phyloP scores from a whole-genome alignment of 2,888 invertebrate species.

The Strigamia maritima region DNA sequence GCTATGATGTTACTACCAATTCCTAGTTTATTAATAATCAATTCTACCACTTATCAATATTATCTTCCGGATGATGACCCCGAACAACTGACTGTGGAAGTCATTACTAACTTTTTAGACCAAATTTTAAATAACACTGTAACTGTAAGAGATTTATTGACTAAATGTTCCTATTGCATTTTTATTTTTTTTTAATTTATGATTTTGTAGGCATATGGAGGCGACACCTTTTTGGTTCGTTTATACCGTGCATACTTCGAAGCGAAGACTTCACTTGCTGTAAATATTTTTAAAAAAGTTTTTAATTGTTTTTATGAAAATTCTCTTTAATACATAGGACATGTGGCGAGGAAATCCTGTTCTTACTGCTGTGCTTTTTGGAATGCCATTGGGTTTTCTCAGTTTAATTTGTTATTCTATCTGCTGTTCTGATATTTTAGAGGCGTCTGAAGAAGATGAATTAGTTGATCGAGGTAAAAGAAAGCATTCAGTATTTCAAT shows the following conservation, averaged over 20 bases:
- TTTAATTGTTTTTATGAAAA: constrained; percentile 17
- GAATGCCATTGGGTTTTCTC: constrained; percentile 87
- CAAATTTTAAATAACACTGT: constrained; percentile 73
- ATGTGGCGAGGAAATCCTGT: constrained; percentile 95
- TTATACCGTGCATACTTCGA: constrained; percentile 80
- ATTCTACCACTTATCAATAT: constrained; percentile 87
- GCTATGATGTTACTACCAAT: constrained; percentile 79
- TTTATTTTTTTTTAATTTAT: constrained; percentile 10
- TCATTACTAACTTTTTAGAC: constrained; percentile 71
- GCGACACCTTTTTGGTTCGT: constrained; percentile 72
- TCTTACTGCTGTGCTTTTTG: constrained; percentile 86
- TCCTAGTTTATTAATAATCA: constrained; percentile 84
- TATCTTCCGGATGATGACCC: constrained; percentile 79
- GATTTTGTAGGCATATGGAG: constrained; percentile 71
- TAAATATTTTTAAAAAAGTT: constrained; percentile 45
- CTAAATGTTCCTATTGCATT: no score
- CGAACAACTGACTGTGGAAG: constrained; percentile 73
- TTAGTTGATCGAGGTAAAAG: constrained; percentile 31
- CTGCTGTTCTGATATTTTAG: constrained; percentile 92
- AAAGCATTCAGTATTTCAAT: neutral
- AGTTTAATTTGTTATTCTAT: constrained; percentile 92
- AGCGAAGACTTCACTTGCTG: constrained; percentile 67
- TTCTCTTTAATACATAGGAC: constrained; percentile 53
- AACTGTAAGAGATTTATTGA: constrained; percentile 57
- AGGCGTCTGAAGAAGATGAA: constrained; percentile 71